Evolutionary conservation across 1,140 invertebrate genomes (phyloP).

Genomic region (Hyles vespertilio): DNA sequence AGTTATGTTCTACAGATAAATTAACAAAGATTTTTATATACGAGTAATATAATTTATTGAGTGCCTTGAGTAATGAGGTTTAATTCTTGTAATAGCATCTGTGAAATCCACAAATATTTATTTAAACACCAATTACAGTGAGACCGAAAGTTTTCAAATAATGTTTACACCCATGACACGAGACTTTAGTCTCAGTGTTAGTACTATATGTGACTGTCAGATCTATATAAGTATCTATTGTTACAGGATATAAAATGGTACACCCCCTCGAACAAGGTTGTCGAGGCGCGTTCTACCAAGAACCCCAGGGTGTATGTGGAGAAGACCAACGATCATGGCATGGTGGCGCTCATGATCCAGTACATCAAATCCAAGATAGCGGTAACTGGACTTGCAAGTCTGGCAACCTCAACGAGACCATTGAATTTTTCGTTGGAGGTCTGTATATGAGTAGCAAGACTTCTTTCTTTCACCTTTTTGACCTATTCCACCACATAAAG

Average conservation of each 20-base stretch:
- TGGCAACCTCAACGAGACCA: constrained; percentile 43
- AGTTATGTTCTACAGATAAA: too few species aligned
- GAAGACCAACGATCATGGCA: constrained; percentile 34
- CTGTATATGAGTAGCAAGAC: constrained; percentile 14
- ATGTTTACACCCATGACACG: too few species aligned
- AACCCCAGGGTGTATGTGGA: constrained; percentile 55
- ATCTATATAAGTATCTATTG: not conserved
- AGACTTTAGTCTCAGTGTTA: too few species aligned
- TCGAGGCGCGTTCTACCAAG: constrained; percentile 38
- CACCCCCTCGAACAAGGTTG: constrained; percentile 37
- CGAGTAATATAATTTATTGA: too few species aligned
- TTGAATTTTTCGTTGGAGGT: constrained; percentile 58
- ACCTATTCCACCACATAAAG: too few species aligned
- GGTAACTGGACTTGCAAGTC: constrained; percentile 65
- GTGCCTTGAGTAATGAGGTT: too few species aligned
- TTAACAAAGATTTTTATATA: too few species aligned
- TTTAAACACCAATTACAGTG: too few species aligned
- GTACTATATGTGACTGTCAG: not conserved
- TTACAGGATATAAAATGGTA: constrained; percentile 57
- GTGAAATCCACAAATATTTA: too few species aligned
- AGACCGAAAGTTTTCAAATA: too few species aligned
- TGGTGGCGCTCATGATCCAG: constrained; percentile 52
- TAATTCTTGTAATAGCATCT: too few species aligned
- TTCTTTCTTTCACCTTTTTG: not conserved
- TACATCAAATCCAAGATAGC: constrained; percentile 44